Conservation (phyloP, 1,140 invertebrate species). For the Heliconius nattereri region DNA sequence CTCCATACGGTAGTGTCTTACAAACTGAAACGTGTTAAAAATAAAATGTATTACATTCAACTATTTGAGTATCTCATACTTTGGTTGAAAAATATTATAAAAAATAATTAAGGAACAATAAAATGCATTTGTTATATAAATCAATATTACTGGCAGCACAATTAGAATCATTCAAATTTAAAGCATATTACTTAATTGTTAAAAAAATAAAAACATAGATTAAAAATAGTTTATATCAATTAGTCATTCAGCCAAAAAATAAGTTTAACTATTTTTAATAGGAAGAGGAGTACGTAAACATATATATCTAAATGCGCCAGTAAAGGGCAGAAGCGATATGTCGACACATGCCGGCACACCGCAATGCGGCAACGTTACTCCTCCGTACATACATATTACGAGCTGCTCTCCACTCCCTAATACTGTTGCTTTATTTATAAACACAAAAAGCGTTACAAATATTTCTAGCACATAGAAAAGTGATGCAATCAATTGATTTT, state of each 20-base stretch:
- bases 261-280: slow-evolving; percentile 17
- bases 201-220: too few relatives aligned
- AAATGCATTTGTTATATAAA: too few relatives aligned
- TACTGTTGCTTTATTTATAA: slow-evolving; percentile 67
- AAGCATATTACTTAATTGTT: too few relatives aligned
- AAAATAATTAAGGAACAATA: too few relatives aligned
- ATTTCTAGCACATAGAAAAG: slow-evolving; percentile 43
- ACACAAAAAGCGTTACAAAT: slow-evolving; percentile 55
- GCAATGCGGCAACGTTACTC: slow-evolving; percentile 75
- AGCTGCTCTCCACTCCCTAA: slow-evolving; percentile 65
- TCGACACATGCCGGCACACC: slow-evolving; percentile 71
- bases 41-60: not conserved
- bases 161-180: too few relatives aligned
- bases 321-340: slow-evolving; percentile 75
- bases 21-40: slow-evolving; percentile 30
- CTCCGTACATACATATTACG: slow-evolving; percentile 71
- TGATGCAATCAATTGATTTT: slow-evolving; percentile 24
- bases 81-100: not conserved
- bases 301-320: slow-evolving; percentile 52
- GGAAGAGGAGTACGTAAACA: not conserved
- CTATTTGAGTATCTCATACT: not conserved
- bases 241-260: not conserved
- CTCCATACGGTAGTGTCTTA: slow-evolving; percentile 51
- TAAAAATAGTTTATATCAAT: not conserved
- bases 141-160: too few relatives aligned